Evolutionary conservation across 2,888 invertebrate genomes (phyloP), one percentile per base, ranked within the genome.

Genomic region (Morpho achilles): DNA sequence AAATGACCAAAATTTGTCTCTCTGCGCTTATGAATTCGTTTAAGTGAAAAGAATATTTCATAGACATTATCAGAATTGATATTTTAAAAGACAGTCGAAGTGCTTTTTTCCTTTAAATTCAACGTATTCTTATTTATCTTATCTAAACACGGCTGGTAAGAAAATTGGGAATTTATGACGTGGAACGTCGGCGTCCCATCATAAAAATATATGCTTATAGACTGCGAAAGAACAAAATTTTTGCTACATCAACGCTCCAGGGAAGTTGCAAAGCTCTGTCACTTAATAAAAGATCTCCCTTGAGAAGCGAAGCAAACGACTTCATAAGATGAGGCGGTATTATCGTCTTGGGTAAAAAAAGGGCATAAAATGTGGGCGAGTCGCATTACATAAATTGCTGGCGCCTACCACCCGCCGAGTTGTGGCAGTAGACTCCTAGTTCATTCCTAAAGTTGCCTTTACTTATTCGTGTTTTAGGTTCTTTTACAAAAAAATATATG

Each of bases 351-450:
- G 69, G 75, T 75, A 75, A 84, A 87, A 85, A 84, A 84, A 82
- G 71, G 74, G 75, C 82, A 81, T 85, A 83, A 85, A 86, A 76
- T 74, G 79, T 77, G 75, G 84, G 82, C 73, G 80, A 70, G 74
- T 68, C 67, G 73, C 82, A 86, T 87, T 87, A 87, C 81, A 87
- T 87, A 88, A 87, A 87, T 88, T 84, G 82, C 82, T 78, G 77
- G 75, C 80, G 76, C 75, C 80, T 76, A 72, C 77, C 76, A 65
- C 74, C 75, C 69, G 74, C 68, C 67, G 77, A 73, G 81, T 79
- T 83, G 82, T 80, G 82, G 84, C 82, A 70, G 75, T 32, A 32
- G 32, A 32, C 3, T 32, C 32, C 32, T 32, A 32, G 32, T 32
- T 2, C 32, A 32, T 32, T 32, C 32, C 32, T 32, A 32, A 32